Evolutionary conservation across 2,797 vertebrate genomes (phyloP), one percentile per base, ranked within the genome.

Genomic region (Enoplosus armatus): DNA sequence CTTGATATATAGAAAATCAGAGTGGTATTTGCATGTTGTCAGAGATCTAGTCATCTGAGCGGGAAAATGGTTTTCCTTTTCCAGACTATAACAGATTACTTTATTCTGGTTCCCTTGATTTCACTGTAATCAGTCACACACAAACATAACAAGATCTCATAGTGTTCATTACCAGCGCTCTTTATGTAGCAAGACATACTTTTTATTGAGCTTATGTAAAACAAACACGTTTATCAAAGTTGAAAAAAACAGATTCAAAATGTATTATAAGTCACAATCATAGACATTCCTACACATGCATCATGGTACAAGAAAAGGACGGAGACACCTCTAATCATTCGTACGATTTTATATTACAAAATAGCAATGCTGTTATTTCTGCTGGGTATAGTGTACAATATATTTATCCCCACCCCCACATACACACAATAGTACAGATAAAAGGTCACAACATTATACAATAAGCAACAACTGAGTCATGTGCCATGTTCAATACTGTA

Each of bases 331-430:
- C 85, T 89, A 90, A 90, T 95, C 89, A 87, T 95, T 97, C 96
- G 94, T 97, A 97, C 93, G 96, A 65, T 77, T 89, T 95, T 95
- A 95, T 92, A 91, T 95, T 94, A 96, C 93, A 97, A 97, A 97
- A 97, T 95, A 96, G 91, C 92, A 93, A 86, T 88, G 93, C 88
- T 87, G 76, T 87, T 81, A 89, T 89, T 91, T 90, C 87, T 89
- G 92, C 83, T 87, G 91, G 93, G 89, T 94, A 94, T 88, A 83
- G 87, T 89, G 82, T 93, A 95, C 87, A 93, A 90, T 84, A 90
- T 92, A 86, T 80, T 76, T 86, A 92, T 60, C 62, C 20, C 48
- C 50, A 59, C 6, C n/a, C 14, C 89, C 76, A 83, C 75, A 78
- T 77, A 58, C 50, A 75, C 76, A 87, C 69, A 75, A 58, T 82